Percentiles rank a stretch among this genome's conserved stretches.
Conservation (phyloP, 2,888 invertebrate species). For the Melipona bicolor region DNA sequence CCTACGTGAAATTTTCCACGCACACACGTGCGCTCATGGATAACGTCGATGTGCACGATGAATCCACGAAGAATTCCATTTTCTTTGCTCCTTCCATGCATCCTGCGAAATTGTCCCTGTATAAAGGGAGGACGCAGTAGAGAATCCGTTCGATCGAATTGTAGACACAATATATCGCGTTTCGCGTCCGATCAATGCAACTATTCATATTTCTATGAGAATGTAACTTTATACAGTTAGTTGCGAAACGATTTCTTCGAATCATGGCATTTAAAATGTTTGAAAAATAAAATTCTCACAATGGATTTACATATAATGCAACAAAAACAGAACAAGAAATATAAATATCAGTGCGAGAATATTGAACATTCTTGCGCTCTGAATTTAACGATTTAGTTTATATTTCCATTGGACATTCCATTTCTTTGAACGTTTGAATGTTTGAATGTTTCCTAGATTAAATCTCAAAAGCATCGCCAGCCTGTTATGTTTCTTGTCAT, state of each 20-base stretch:
- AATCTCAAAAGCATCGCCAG: no score
- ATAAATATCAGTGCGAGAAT: no score
- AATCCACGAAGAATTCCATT: constrained; percentile 62
- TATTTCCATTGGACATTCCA: no score
- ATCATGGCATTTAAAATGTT: no score
- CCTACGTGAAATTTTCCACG: neutral
- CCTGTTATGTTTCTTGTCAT: no score
- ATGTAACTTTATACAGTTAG: neutral
- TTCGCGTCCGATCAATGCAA: constrained; percentile 1
- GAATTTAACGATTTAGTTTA: no score
- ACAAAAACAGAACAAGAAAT: no score
- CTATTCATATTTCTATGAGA: constrained; percentile 13
- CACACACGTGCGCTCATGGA: neutral
- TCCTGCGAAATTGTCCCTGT: constrained; percentile 45
- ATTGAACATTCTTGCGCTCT: no score
- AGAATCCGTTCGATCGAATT: constrained; percentile 18
- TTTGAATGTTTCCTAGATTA: no score
- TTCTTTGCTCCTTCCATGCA: constrained; percentile 34
- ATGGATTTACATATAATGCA: no score
- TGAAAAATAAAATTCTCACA: no score
- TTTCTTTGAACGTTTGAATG: no score
- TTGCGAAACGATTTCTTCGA: neutral
- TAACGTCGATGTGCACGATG: constrained; percentile 13
- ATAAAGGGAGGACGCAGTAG: constrained; percentile 26
- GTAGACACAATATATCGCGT: neutral